These are phyloP conservation scores for Pogona vitticeps DNA, from an alignment of 2,113 vertebrate species.

Conservation along the genomic window DNA sequence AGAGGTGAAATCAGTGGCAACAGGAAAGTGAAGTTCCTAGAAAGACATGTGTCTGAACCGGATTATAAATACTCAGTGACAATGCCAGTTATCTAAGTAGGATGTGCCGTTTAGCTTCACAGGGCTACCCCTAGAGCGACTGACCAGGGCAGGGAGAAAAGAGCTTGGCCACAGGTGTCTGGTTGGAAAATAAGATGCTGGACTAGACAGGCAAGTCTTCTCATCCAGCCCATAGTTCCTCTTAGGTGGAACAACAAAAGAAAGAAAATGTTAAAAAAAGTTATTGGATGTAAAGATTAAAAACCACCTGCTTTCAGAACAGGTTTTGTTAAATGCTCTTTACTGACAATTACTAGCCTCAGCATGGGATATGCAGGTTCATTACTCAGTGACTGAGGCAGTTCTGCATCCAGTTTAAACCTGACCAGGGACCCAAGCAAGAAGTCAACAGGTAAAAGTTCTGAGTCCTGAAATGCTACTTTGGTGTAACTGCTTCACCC, in stretches of 20 bases:
- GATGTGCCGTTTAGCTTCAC: neutral
- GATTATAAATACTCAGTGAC: too few species aligned
- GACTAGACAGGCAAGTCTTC: neutral
- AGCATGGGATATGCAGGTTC: neutral
- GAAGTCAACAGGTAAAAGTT: neutral
- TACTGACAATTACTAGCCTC: neutral
- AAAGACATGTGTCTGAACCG: too few species aligned
- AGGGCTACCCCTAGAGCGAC: too few species aligned
- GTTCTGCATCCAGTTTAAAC: conserved; percentile 17
- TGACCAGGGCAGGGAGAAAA: too few species aligned
- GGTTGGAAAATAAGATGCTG: neutral
- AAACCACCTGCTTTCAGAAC: conserved; percentile 37
- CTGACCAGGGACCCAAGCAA: neutral
- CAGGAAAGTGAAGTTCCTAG: too few species aligned
- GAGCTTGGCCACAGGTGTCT: too few species aligned
- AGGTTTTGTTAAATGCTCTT: neutral
- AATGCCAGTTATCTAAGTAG: too few species aligned
- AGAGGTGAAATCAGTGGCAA: too few species aligned
- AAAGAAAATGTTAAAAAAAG: too few species aligned
- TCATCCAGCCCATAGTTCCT: neutral
- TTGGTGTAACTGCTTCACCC: neutral
- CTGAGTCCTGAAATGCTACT: neutral
- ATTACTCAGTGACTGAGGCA: conserved; percentile 30
- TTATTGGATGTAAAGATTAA: conserved; percentile 9
- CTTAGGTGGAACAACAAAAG: neutral